These are phyloP conservation scores for Drosophila hydei DNA, from an alignment of 1,140 invertebrate species.

Conservation along the genomic window DNA sequence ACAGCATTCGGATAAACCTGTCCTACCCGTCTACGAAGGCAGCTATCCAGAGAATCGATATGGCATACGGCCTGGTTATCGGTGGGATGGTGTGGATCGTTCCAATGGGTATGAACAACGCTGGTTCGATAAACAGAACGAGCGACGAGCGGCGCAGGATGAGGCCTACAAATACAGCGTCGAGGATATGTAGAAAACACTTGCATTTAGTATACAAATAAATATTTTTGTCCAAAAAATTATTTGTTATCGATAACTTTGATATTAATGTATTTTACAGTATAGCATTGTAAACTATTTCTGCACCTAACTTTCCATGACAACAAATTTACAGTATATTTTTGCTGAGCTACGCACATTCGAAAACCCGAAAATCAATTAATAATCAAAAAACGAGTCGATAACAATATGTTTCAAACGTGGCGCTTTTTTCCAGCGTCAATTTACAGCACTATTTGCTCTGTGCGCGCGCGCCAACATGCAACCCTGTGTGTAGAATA, in stretches of 20 bases:
- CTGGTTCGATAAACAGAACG: slow-evolving; percentile 92
- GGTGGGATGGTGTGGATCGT: slow-evolving; percentile 99
- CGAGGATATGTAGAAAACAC: slow-evolving; percentile 92
- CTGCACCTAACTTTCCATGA: not conserved
- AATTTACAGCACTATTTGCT: slow-evolving; percentile 38
- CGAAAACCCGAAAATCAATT: too few species aligned
- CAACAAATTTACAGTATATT: too few species aligned
- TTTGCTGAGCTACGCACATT: too few species aligned
- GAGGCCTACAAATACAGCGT: slow-evolving; percentile 98
- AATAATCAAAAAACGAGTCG: too few species aligned
- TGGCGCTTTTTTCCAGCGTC: not conserved
- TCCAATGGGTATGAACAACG: slow-evolving; percentile 98
- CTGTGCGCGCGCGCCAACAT: slow-evolving; percentile 23
- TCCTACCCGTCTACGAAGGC: slow-evolving; percentile 90
- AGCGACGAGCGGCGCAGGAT: slow-evolving; percentile 90
- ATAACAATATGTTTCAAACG: slow-evolving; percentile 16
- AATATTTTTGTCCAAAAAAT: slow-evolving; percentile 28
- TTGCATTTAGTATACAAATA: slow-evolving; percentile 1
- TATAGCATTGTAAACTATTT: too few species aligned
- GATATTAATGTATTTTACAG: not conserved
- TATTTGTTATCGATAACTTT: slow-evolving; percentile 15
- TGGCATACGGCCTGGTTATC: slow-evolving; percentile 94
- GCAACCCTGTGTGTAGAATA: slow-evolving; percentile 79
- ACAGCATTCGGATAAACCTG: slow-evolving; percentile 64
- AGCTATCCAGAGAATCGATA: slow-evolving; percentile 95